Base-by-base conservation (phyloP, 2,113 vertebrate species). In the Microcebus jonahi region DNA sequence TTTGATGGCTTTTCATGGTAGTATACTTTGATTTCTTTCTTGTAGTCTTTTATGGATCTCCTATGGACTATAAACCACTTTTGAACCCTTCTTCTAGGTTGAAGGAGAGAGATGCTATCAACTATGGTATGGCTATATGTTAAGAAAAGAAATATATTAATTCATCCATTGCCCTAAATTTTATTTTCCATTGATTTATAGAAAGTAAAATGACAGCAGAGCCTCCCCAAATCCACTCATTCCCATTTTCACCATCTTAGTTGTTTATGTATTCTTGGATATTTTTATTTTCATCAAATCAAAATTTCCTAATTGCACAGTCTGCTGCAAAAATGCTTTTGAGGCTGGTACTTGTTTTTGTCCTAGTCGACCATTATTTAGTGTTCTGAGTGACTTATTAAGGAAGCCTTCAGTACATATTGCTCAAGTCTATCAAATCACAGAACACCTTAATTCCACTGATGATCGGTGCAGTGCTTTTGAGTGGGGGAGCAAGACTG, bases 91-190 rank as follows among this genome's bases (percentile, higher is more conserved):
- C 10, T 83, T 83, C 12, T 48, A 68, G 15, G 27, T 85, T 48
- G 23, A 45, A n/a, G 10, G n/a, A 81, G 34, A 84, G 48, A 90
- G 79, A 80, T 93, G 3, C 6, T 84, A 48, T 50, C 85, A 79
- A 63, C 11, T 25, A 25, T 71, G 4, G 25, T 48, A 48, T 11
- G 29, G 0, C 36, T 82, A 7, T 34, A 67, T 77, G 17, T 82
- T 55, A 77, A 91, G n/a, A 86, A 31, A 88, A 91, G 85, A 91
- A 6, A 27, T 39, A 57, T 48, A 20, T 95, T 91, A 80, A 48
- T 86, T 88, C 11, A 50, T 77, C 23, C 9, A 4, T 86, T 67
- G 84, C 1, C 7, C 13, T 50, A 2, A 42, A 31, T 91, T 93
- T 90, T 50, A 59, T 71, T 94, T 82, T 86, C n/a, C 50, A 50